These are phyloP conservation scores for Rhodophaea formosa DNA, from an alignment of 2,888 invertebrate genomes.

Conservation along the genomic window DNA sequence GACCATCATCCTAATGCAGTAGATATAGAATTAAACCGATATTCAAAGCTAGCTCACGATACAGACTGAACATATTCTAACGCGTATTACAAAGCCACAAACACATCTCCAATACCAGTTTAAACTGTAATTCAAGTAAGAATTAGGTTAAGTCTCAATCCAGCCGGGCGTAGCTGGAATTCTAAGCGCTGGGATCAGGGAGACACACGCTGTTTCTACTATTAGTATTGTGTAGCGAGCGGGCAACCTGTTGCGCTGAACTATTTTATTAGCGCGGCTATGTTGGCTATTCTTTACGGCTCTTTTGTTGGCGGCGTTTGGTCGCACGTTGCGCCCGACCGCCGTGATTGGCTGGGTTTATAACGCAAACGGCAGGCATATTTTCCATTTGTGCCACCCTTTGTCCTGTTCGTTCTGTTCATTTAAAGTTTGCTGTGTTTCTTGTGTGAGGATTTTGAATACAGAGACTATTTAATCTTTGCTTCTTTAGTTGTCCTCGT, in stretches of 20 bases:
- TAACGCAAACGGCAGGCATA: conserved; percentile 63
- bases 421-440: conserved; percentile 13
- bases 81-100: conserved; percentile 14
- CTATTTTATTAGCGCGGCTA: conserved; percentile 78
- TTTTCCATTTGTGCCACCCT: conserved; percentile 55
- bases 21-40: background rate
- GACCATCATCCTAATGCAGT: background rate
- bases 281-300: conserved; percentile 78
- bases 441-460: conserved; percentile 12
- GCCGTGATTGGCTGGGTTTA: conserved; percentile 70
- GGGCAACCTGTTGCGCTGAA: conserved; percentile 74
- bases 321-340: conserved; percentile 62
- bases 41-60: background rate
- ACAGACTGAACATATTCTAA: background rate
- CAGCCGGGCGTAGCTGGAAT: conserved; percentile 20
- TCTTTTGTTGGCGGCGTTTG: conserved; percentile 76
- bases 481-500: background rate
- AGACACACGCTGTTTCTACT: conserved; percentile 48
- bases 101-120: conserved; percentile 14
- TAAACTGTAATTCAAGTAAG: conserved; percentile 19
- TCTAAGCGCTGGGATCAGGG: conserved; percentile 27
- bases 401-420: conserved; percentile 33
- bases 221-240: conserved; percentile 66
- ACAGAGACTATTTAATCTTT: conserved; percentile 3
- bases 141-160: conserved; percentile 21